Percentiles rank a stretch among this genome's conserved stretches.
Conservation (phyloP, 2,888 invertebrate genomes). For the Mechanitis messenoides region DNA sequence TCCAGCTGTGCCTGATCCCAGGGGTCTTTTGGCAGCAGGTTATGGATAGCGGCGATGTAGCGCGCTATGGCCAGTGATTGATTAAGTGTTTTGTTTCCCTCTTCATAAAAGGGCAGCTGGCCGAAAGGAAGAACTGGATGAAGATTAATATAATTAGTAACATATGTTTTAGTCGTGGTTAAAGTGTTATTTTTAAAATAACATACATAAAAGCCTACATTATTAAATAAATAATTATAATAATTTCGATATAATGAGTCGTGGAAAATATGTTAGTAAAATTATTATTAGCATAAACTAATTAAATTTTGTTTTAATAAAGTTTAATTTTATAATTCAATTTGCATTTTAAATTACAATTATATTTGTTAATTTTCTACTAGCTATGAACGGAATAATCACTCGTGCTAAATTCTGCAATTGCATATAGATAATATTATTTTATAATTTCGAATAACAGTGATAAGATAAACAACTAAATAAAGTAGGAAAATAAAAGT, state of each 20-base stretch:
- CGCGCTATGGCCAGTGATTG: conserved; percentile 71
- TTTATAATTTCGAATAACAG: neutral
- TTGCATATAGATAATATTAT: no score
- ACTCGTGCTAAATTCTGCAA: no score
- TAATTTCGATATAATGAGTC: no score
- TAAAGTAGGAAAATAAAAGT: neutral
- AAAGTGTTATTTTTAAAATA: neutral
- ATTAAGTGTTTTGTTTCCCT: conserved; percentile 43
- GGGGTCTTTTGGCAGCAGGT: conserved; percentile 65
- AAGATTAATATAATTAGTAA: neutral
- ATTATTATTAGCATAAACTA: no score
- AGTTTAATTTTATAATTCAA: no score
- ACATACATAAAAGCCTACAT: no score
- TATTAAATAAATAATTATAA: no score
- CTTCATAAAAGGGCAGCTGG: conserved; percentile 57
- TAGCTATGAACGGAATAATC: no score
- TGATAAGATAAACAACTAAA: neutral
- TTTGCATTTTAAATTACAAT: no score
- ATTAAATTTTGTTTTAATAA: no score
- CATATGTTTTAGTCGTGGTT: neutral
- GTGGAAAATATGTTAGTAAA: no score
- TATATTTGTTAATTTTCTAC: no score
- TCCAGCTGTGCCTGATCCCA: conserved; percentile 70
- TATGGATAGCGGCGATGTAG: conserved; percentile 65
- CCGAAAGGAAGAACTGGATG: conserved; percentile 51